phyloP scores from a whole-genome alignment of 2,797 vertebrate species.

The Bovichtus diacanthus region DNA sequence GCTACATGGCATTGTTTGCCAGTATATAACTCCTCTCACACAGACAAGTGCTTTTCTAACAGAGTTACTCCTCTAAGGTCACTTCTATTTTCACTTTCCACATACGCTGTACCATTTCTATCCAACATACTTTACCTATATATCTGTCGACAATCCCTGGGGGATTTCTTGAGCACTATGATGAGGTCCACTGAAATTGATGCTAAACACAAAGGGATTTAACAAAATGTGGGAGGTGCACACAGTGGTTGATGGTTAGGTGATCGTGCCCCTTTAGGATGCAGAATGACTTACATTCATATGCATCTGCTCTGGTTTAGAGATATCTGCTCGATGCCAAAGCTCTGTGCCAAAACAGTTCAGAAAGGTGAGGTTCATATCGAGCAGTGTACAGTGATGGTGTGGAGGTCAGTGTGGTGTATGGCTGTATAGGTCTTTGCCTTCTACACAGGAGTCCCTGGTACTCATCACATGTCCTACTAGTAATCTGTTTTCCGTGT shows the following conservation, averaged over 20 bases:
- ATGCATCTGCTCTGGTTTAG: background rate
- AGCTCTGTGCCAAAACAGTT: background rate
- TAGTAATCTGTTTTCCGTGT: background rate
- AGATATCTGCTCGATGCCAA: background rate
- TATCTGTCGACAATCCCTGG: conserved; percentile 52
- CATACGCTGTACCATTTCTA: conserved; percentile 38
- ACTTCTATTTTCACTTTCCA: conserved; percentile 76
- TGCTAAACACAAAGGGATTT: background rate
- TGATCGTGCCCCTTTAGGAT: background rate
- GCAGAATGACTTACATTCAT: conserved; percentile 16
- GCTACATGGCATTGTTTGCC: conserved; percentile 12
- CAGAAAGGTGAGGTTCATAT: background rate
- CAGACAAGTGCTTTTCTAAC: conserved; percentile 51
- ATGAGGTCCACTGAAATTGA: background rate
- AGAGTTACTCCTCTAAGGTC: conserved; percentile 83
- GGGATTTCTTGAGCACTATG: conserved; percentile 25
- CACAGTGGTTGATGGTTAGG: background rate
- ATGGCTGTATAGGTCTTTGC: background rate
- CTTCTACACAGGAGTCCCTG: background rate
- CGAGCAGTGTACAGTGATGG: background rate
- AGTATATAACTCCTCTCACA: conserved; percentile 35
- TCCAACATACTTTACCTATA: conserved; percentile 52
- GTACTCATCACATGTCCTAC: background rate
- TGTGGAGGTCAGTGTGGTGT: background rate
- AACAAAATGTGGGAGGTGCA: background rate